Evolutionary conservation across 2,113 vertebrate species (phyloP), one percentile per base, ranked within the genome.

Genomic region (Tupaia chinensis): DNA sequence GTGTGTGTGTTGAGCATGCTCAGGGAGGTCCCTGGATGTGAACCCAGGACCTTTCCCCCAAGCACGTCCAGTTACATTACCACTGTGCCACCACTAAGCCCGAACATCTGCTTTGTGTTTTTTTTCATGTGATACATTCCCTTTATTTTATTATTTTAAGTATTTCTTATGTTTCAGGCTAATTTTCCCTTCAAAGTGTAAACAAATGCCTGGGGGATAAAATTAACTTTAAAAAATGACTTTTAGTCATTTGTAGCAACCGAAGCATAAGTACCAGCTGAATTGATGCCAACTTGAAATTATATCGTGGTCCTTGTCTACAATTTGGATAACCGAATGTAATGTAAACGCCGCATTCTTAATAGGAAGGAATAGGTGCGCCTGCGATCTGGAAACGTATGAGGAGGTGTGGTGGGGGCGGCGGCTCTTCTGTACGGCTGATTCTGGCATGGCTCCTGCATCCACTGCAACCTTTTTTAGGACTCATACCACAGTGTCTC

Each of bases 91-190:
- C 44, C 44, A 44, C 44, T 44, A 4, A 44, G 44, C 44, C 44
- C 44, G 44, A 44, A 44, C 44, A 44, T 44, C 44, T 44, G 44
- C 32, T 44, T 44, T 44, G 44, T 98, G 97, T 86, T 95, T 93
- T 96, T 44, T 83, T 74, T 90, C n/a, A 72, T 82, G 44, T 29
- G 60, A 65, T 68, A 84, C 66, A 54, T 89, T 77, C 65, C 81
- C 92, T 92, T 96, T 97, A 85, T 0, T 53, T 92, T 91, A 95
- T 97, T 97, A 97, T 97, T 98, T 97, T 98, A 96, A 97, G 96
- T 53, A 89, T 96, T 91, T 91, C 97, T 96, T 95, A 95, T 96
- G 93, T 94, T 98, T 92, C 94, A 60, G 91, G 85, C 85, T 97
- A 89, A 97, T 83, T 88, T 93, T 96, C 69, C 95, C 93, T 95